Percentiles rank a stretch among this genome's conserved stretches.
These are phyloP conservation scores for Scelioninae gen. 2 DNA, from an alignment of 2,888 invertebrate species.

Conservation along the genomic window DNA sequence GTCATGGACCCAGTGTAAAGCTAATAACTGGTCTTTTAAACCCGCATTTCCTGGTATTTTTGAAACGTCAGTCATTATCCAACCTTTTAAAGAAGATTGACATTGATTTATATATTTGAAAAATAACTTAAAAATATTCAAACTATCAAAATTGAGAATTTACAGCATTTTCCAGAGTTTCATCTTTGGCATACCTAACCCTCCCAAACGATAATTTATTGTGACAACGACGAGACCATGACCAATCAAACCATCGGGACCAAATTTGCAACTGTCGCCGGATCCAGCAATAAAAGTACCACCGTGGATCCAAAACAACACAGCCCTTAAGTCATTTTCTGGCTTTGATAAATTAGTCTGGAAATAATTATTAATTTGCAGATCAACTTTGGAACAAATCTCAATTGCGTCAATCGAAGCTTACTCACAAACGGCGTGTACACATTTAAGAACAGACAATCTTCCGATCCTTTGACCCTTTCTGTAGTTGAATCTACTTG, in stretches of 20 bases:
- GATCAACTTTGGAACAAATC: too few species aligned
- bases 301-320: conserved; percentile 38
- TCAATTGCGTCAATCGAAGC: too few species aligned
- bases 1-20: too few species aligned
- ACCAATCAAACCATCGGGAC: conserved; percentile 65
- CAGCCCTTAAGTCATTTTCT: conserved; percentile 3
- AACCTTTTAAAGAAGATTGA: too few species aligned
- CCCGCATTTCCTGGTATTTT: too few species aligned
- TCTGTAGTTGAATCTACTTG: background rate
- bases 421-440: conserved; percentile 11
- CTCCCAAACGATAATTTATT: conserved; percentile 65
- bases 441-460: conserved; percentile 19
- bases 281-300: conserved; percentile 55
- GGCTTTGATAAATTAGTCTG: conserved; percentile 6
- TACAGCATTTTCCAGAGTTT: too few species aligned
- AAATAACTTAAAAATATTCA: too few species aligned
- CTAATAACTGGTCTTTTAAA: too few species aligned
- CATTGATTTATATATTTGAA: too few species aligned
- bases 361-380: too few species aligned
- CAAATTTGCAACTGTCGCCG: conserved; percentile 45
- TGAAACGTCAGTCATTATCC: too few species aligned
- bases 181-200: conserved; percentile 58
- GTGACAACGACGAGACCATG: conserved; percentile 63
- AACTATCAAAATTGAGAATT: too few species aligned
- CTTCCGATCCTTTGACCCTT: conserved; percentile 14